Evolutionary conservation across 2,113 vertebrate genomes (phyloP), one percentile per base, ranked within the genome.

Genomic region (Campylorhamphus procurvoides): DNA sequence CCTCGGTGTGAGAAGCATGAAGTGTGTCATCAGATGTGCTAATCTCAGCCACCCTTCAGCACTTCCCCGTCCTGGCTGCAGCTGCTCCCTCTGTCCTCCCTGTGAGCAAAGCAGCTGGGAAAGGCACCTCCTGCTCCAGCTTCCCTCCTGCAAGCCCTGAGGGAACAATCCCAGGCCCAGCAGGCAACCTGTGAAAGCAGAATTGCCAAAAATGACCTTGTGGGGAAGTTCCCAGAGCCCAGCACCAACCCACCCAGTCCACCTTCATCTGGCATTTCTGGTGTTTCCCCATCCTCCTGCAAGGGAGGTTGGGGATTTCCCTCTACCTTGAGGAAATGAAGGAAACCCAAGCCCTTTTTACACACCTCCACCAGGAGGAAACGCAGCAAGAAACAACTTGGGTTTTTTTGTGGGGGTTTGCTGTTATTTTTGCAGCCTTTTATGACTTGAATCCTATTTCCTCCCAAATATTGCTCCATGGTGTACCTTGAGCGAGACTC

Each of bases 191-290:
- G 19, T 14, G 46, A 74, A 35, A 74, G 47, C 4, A 24, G 24
- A 50, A 62, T 2, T 47, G 50, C 53, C 42, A 31, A 33, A 72
- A 77, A n/a, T 10, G 63, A 52, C 75, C 28, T 18, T 14, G 53
- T 24, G 56, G 50, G 1, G 3, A 53, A 40, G 58, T 29, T 59
- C 24, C 23, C 6, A 39, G 42, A 50, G 27, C 31, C 17, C n/a
- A n/a, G 28, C 2, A 7, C 1, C 7, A 58, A 15, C 14, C 28
- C 0, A 1, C 3, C 28, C 1, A 40, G 14, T 9, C 5, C 37
- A 13, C 19, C 55, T 52, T 28, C 49, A 64, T 67, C 35, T 1
- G 3, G 24, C 4, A 1, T 9, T 40, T 10, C n/a, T 37, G 56
- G 14, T 18, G 19, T 7, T 56, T 56, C 72, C 6, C 3, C 11